These are phyloP conservation scores for Chelonus formosanus DNA, from an alignment of 2,888 invertebrate genomes.

Conservation along the genomic window DNA sequence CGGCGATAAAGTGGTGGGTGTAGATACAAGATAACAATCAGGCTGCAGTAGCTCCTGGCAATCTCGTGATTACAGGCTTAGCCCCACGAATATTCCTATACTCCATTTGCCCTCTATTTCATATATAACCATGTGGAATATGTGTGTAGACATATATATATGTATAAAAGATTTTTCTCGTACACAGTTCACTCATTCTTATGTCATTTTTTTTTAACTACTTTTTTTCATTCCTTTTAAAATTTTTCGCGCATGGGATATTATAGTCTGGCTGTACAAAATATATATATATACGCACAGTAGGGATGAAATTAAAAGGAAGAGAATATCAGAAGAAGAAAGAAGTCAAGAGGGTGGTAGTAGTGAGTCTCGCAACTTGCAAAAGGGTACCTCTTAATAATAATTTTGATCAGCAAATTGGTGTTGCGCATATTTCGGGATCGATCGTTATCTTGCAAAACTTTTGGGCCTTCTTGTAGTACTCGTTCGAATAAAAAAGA, in stretches of 20 bases:
- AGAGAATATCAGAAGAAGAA: slow-evolving; percentile 10
- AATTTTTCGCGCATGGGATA: slow-evolving; percentile 49
- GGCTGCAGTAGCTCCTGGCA: slow-evolving; percentile 64
- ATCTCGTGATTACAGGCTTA: slow-evolving; percentile 64
- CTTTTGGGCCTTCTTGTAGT: slow-evolving; percentile 50
- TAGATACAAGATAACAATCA: slow-evolving; percentile 64
- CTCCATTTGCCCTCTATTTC: slow-evolving; percentile 20
- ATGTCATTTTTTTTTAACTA: background rate
- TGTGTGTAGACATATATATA: background rate
- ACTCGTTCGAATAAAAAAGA: background rate
- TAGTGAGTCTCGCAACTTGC: background rate
- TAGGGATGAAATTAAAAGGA: background rate
- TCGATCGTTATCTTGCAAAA: slow-evolving; percentile 62
- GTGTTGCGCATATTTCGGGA: slow-evolving; percentile 59
- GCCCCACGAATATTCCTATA: slow-evolving; percentile 42
- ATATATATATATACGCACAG: slow-evolving; percentile 14
- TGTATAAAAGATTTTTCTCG: background rate
- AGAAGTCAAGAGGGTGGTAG: background rate
- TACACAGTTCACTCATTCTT: slow-evolving; percentile 7
- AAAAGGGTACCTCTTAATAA: slow-evolving; percentile 59
- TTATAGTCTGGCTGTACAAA: no score
- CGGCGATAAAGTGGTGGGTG: slow-evolving; percentile 64
- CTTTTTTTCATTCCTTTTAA: slow-evolving; percentile 25
- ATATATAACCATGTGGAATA: slow-evolving; percentile 17
- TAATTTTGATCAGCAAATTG: slow-evolving; percentile 64